Percentiles rank a stretch among this genome's conserved stretches.
phyloP scores from a whole-genome alignment of 2,113 vertebrate species.

The Lepus europaeus region DNA sequence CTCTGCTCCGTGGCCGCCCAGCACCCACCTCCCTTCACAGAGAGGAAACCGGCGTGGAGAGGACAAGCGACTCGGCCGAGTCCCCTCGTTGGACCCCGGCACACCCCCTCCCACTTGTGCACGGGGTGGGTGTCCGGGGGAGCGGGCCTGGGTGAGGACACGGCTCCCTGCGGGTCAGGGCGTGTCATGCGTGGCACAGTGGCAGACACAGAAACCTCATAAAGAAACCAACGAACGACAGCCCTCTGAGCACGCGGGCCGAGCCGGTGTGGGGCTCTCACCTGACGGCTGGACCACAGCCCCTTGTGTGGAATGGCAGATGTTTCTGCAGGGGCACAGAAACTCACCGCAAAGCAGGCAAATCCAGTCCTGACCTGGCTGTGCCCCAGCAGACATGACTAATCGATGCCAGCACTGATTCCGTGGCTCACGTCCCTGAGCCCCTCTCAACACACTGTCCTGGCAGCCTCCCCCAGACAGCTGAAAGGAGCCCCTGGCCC shows the following conservation, averaged over 20 bases:
- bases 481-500: not conserved
- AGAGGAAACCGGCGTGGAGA: not conserved
- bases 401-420: not conserved
- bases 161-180: not conserved
- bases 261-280: not conserved
- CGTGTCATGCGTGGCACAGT: not conserved
- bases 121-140: too few species aligned
- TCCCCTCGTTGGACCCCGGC: not conserved
- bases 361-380: not conserved
- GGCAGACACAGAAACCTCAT: not conserved
- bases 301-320: conserved; percentile 74
- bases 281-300: not conserved
- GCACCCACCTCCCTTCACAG: not conserved
- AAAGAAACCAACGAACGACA: not conserved
- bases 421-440: not conserved
- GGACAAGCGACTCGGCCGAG: not conserved
- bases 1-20: not conserved
- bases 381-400: not conserved
- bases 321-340: not conserved
- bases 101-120: too few species aligned
- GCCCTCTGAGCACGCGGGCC: accelerated
- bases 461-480: not conserved
- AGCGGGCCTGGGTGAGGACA: not conserved
- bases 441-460: not conserved
- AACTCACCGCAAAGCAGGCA: not conserved